These are phyloP conservation scores for Drosophila rellima DNA, from an alignment of 2,888 invertebrate species.

Conservation along the genomic window DNA sequence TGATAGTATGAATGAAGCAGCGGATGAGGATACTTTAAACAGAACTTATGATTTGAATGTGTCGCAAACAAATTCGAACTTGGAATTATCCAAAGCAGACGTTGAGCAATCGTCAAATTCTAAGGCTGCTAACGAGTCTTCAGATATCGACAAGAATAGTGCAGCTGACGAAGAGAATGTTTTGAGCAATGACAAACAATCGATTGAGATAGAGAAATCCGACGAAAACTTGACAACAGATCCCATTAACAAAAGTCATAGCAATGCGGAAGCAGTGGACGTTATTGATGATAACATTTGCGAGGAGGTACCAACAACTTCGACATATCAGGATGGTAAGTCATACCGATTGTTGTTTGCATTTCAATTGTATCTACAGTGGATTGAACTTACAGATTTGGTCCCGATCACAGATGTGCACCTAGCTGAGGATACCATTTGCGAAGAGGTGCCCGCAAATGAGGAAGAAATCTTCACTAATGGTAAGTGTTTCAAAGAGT, in stretches of 20 bases:
- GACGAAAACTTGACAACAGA: neutral
- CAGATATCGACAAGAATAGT: neutral
- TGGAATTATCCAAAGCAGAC: neutral
- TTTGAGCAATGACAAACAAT: neutral
- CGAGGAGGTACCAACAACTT: slow-evolving; percentile 41
- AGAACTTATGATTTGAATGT: slow-evolving; percentile 33
- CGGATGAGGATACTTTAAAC: slow-evolving; percentile 7
- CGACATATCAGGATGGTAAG: slow-evolving; percentile 39
- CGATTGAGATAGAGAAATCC: neutral
- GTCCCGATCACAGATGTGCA: neutral
- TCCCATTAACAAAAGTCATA: neutral
- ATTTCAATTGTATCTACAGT: neutral
- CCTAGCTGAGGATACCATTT: slow-evolving; percentile 43
- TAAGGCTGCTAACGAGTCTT: neutral
- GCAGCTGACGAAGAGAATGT: neutral
- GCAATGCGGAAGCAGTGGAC: neutral
- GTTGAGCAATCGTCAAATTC: slow-evolving; percentile 1
- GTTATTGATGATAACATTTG: slow-evolving; percentile 62
- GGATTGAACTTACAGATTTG: slow-evolving; percentile 1
- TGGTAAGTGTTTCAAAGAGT: slow-evolving; percentile 16
- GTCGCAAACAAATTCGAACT: neutral
- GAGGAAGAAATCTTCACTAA: neutral
- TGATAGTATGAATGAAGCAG: neutral
- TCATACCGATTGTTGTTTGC: neutral
- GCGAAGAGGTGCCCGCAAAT: slow-evolving; percentile 37